Evolutionary conservation across 2,113 vertebrate species (phyloP).

Genomic region (Embiotoca jacksoni): DNA sequence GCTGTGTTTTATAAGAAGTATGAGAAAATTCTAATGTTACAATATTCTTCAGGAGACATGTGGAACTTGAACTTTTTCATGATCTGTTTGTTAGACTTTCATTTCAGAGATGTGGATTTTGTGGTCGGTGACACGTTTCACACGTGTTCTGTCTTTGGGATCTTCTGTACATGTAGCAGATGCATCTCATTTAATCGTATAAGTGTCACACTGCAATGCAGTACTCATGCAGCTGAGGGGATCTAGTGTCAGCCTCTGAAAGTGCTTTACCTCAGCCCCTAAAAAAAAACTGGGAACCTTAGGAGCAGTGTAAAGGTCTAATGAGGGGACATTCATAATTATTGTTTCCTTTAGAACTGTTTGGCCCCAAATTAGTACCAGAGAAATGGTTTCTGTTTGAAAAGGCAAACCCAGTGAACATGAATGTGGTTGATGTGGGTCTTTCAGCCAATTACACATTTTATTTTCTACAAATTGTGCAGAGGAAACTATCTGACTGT

Average conservation of each 20-base stretch:
- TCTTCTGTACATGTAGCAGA: slow-evolving; percentile 10
- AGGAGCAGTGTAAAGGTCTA: not conserved
- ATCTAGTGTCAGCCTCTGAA: slow-evolving; percentile 22
- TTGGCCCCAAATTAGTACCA: too few species aligned
- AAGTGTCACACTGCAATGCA: slow-evolving; percentile 10
- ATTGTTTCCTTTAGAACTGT: not conserved
- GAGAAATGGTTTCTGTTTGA: too few species aligned
- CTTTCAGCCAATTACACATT: too few species aligned
- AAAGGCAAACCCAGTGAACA: too few species aligned
- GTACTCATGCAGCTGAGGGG: slow-evolving; percentile 4
- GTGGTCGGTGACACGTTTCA: not conserved
- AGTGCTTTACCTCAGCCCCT: not conserved
- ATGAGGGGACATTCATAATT: not conserved
- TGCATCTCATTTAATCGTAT: slow-evolving; percentile 18
- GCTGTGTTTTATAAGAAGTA: too few species aligned
- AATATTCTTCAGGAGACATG: not conserved
- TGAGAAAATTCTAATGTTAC: too few species aligned
- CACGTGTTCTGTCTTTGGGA: not conserved
- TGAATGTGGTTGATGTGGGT: too few species aligned
- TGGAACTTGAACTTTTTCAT: not conserved
- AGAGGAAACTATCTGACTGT: not conserved
- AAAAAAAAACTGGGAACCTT: not conserved
- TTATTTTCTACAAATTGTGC: too few species aligned
- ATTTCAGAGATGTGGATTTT: not conserved
- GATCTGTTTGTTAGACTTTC: not conserved